A percentile compares a stretch with the other conserved stretches of the same genome.
phyloP scores from a whole-genome alignment of 1,140 invertebrate species.

The Ectropis grisescens region DNA sequence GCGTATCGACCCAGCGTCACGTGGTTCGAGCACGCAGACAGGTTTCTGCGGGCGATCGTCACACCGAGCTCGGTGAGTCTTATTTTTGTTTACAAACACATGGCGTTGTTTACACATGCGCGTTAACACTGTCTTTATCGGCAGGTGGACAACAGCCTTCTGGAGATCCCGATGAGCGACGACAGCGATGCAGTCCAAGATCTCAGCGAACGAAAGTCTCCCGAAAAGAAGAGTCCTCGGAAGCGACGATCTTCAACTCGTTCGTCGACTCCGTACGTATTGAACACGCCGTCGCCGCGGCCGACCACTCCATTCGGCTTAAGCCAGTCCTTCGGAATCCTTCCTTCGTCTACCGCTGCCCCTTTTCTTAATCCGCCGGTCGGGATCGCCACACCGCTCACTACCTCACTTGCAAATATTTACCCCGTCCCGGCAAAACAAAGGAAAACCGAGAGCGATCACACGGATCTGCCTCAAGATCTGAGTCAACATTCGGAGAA shows the following conservation, averaged over 20 bases:
- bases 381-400: conserved; percentile 51
- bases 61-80: conserved; percentile 64
- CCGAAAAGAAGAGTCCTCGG: conserved; percentile 57
- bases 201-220: conserved; percentile 52
- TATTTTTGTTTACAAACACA: conserved; percentile 30
- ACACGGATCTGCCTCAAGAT: conserved; percentile 48
- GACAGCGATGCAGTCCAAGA: conserved; percentile 61
- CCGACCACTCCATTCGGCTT: conserved; percentile 53
- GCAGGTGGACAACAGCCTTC: conserved; percentile 54
- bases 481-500: conserved; percentile 56
- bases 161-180: conserved; percentile 58
- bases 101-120: conserved; percentile 29
- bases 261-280: conserved; percentile 57
- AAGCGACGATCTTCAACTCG: conserved; percentile 58
- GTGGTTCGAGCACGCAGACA: conserved; percentile 69
- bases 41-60: conserved; percentile 66
- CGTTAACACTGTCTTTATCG: conserved; percentile 28
- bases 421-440: conserved; percentile 55
- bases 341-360: conserved; percentile 39
- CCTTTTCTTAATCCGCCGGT: conserved; percentile 55
- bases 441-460: conserved; percentile 50
- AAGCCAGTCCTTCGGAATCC: conserved; percentile 44
- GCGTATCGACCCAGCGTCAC: conserved; percentile 66
- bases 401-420: conserved; percentile 51
- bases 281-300: conserved; percentile 60